phyloP scores from a whole-genome alignment of 2,797 vertebrate genomes.

The Enteromius mattozi region DNA sequence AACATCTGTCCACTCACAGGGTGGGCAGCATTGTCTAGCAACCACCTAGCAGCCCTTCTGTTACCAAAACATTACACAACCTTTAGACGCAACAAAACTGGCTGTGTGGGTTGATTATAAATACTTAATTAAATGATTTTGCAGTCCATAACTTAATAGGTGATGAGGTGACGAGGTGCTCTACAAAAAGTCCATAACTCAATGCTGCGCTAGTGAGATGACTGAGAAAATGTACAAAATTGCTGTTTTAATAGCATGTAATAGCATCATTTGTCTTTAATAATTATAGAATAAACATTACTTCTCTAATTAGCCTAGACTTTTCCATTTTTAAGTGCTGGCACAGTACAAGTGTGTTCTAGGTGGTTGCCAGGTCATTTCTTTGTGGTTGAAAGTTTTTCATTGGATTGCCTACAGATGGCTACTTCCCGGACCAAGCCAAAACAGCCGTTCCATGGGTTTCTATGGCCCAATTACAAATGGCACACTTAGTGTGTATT shows the following conservation, averaged over 20 bases:
- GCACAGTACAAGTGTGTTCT: background rate
- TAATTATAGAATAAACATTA: constrained; percentile 10
- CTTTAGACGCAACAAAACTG: constrained; percentile 33
- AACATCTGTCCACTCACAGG: constrained; percentile 60
- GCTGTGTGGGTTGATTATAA: constrained; percentile 23
- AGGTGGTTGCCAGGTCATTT: background rate
- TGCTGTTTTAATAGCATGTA: background rate
- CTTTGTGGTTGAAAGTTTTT: background rate
- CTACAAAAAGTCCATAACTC: background rate
- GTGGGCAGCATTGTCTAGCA: constrained; percentile 44
- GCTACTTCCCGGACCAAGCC: background rate
- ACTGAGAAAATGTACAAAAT: constrained; percentile 3
- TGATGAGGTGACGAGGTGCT: background rate
- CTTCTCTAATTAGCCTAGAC: background rate
- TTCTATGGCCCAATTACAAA: background rate
- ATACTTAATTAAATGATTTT: constrained; percentile 23
- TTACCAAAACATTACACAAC: constrained; percentile 33
- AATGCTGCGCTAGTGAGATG: background rate
- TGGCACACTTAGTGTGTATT: background rate
- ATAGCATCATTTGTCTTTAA: background rate
- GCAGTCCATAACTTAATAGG: background rate
- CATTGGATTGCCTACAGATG: background rate
- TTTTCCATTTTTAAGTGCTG: background rate
- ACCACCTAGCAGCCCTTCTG: constrained; percentile 47
- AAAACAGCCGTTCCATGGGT: background rate